phyloP scores from a whole-genome alignment of 2,113 vertebrate genomes.

The Collichthys lucidus region DNA sequence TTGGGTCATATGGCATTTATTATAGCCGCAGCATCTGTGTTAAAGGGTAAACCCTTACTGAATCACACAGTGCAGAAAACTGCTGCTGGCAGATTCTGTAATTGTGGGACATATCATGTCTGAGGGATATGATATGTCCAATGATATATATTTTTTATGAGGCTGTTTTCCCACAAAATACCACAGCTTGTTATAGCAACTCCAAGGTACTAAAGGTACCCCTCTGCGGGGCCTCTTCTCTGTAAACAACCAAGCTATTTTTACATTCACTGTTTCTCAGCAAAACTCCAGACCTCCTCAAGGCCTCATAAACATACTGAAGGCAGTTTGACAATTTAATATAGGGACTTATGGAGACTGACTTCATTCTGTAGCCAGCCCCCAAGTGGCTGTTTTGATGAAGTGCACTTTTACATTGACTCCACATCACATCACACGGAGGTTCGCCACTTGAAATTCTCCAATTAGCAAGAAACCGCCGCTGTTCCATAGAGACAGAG shows the following conservation, averaged over 20 bases:
- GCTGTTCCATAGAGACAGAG: background rate
- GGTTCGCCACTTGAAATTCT: background rate
- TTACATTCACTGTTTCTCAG: background rate
- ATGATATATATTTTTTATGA: constrained; percentile 25
- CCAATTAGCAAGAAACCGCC: background rate
- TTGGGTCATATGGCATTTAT: constrained; percentile 66
- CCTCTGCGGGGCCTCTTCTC: background rate
- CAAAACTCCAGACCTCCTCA: background rate
- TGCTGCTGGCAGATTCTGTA: constrained; percentile 43
- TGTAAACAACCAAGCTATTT: background rate
- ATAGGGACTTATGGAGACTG: too few species aligned
- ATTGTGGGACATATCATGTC: constrained; percentile 45
- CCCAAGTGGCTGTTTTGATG: too few species aligned
- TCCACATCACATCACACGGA: too few species aligned
- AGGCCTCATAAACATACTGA: background rate
- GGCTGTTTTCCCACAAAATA: constrained; percentile 13
- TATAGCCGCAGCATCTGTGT: constrained; percentile 66
- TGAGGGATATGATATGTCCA: constrained; percentile 27
- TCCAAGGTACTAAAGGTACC: background rate
- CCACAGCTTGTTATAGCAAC: constrained; percentile 14
- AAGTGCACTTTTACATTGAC: too few species aligned
- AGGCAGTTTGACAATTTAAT: too few species aligned
- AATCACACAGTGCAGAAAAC: constrained; percentile 47
- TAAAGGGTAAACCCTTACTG: constrained; percentile 64
- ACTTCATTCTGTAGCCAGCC: too few species aligned